Evolutionary conservation across 2,113 vertebrate species (phyloP), one percentile per base, ranked within the genome.

Genomic region (Mastomys coucha): DNA sequence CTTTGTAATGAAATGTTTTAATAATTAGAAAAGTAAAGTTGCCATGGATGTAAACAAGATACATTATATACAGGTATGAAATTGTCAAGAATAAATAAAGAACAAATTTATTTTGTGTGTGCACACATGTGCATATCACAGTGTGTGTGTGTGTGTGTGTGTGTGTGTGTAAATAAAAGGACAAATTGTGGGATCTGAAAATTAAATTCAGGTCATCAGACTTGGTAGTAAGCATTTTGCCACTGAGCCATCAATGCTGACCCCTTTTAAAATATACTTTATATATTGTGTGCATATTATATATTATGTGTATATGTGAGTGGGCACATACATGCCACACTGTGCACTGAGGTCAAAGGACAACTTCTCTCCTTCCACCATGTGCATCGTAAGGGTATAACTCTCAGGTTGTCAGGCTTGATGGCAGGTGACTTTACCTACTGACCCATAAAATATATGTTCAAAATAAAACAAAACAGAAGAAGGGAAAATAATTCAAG

Each of bases 401-500:
- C 14, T 63, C 26, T 63, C 60, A 65, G 58, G 39, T 45, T 65
- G 58, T 65, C 39, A 84, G n/a, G n/a, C 39, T 84, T 63, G 24
- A 16, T 28, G 56, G 81, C n/a, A 63, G n/a, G 24, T 42, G 56
- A 39, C 56, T 60, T 63, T 63, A 63, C 3, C n/a, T 42, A 42
- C 82, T 65, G 58, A 28, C 26, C 60, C 82, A 85, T 65, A 65
- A 31, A 65, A 65, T 4, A 45, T 33, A 85, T 28, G 45, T 84
- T 45, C 28, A 67, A 67, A 42, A 84, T 1, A 77, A 82, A 82
- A n/a, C n/a, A 63, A n/a, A 84, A 28, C 58, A 26, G 58, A 82
- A 60, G 28, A 92, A 91, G 20, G 56, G 45, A 93, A 87, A 89
- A 72, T 70, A 89, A 77, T 76, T 89, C 22, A 95, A 96, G 90